phyloP scores from a whole-genome alignment of 2,113 vertebrate genomes.

The Salvelinus namaycush region DNA sequence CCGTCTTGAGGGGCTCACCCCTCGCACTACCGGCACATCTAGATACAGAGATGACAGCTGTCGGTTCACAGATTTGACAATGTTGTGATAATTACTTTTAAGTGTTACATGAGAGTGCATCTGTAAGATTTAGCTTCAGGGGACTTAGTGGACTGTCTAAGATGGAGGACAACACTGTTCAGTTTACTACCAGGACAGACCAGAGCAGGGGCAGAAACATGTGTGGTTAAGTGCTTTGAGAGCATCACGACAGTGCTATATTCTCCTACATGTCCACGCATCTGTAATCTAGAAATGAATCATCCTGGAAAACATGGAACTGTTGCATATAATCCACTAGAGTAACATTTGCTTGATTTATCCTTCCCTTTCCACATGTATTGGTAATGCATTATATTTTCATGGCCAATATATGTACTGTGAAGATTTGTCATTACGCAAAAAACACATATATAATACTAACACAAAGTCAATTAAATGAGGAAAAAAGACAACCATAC shows the following conservation, averaged over 20 bases:
- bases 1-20: not conserved
- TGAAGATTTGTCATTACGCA: too few relatives aligned
- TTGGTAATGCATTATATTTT: conserved; percentile 44
- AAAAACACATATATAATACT: too few relatives aligned
- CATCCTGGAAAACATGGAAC: conserved; percentile 47
- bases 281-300: conserved; percentile 33
- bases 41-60: conserved; percentile 23
- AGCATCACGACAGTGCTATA: not conserved
- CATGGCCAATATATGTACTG: too few relatives aligned
- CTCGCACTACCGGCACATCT: conserved; percentile 39
- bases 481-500: not conserved
- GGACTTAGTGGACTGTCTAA: too few relatives aligned
- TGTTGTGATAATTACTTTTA: not conserved
- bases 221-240: not conserved
- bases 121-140: too few relatives aligned
- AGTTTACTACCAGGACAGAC: too few relatives aligned
- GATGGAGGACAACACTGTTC: too few relatives aligned
- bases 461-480: too few relatives aligned
- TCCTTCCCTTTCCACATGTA: not conserved
- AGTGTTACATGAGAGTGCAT: too few relatives aligned
- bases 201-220: not conserved
- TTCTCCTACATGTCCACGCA: not conserved
- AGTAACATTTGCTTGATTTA: conserved; percentile 38
- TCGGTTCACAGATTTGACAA: not conserved
- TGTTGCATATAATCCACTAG: conserved; percentile 61